Base-by-base conservation (phyloP, 2,888 invertebrate species). In the Diplazon laetatorius region DNA sequence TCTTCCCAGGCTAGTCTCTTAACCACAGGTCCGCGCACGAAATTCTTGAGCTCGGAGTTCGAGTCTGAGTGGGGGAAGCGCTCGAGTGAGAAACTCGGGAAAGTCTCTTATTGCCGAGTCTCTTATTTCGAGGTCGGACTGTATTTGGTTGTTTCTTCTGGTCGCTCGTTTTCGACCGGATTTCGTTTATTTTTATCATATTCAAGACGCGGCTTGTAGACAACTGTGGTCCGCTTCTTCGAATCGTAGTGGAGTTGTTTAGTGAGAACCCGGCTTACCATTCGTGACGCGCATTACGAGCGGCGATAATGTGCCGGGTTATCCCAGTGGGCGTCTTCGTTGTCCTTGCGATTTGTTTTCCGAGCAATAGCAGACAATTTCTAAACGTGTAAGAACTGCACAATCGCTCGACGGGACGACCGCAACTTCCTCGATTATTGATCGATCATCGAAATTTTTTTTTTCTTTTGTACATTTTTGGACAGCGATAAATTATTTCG, bases 261-360 rank as follows among this genome's bases (percentile, higher is more conserved):
- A 16, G 30, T 14, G 39, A 57, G 18, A 14, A 37, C 20, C 10
- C 22, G 25, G 46, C 44, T 68, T 68, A 57, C 6, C 60, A 78
- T 78, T 78, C 75, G 60, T 9, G 30, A n/a, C 78, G 66, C 71
- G 76, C 18, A 35, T 57, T 57, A 16, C 37, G 39, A 57, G 20
- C 39, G 52, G 20, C 35, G 30, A 48, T 75, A 70, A 62, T 44
- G 66, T 55, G 57, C 46, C 44, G 71, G 75, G 44, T 50, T 65
- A 75, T 62, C n/a, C 16, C 46, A 39, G 39, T 22, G 44, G 39
- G 42, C 44, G 46, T 72, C 62, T 52, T 50, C 44, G 48, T 42
- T 78, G 78, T 66, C 78, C 78, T 78, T 75, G 78, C 62, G 71
- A 55, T 75, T 78, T 57, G 44, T 66, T 71, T 78, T 72, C 75